Evolutionary conservation across 2,888 invertebrate species (phyloP).

Genomic region (Prenolepis imparis): DNA sequence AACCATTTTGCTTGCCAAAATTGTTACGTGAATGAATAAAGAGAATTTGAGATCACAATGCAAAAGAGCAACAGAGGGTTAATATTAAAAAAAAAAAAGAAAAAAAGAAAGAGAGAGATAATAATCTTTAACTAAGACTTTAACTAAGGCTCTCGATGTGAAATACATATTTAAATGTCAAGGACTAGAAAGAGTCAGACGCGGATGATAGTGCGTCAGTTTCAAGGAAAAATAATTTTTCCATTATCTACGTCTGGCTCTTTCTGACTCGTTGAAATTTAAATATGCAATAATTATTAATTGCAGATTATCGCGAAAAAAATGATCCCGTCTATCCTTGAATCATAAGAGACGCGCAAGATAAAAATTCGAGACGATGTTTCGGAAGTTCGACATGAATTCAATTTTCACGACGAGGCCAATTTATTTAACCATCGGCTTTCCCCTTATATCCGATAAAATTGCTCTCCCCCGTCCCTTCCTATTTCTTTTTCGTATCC

Average conservation of each 20-base stretch:
- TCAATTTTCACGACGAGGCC: constrained; percentile 46
- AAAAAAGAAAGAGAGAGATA: too few relatives aligned
- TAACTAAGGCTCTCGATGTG: too few relatives aligned
- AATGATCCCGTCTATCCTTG: neutral
- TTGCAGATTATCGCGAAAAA: neutral
- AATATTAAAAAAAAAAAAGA: neutral
- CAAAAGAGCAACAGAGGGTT: neutral
- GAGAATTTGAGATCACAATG: neutral
- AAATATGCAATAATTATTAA: neutral
- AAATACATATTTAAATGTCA: too few relatives aligned
- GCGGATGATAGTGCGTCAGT: too few relatives aligned
- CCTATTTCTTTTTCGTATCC: neutral
- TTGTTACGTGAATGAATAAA: neutral
- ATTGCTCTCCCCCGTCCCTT: neutral
- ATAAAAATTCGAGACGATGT: constrained; percentile 34
- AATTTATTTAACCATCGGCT: constrained; percentile 45
- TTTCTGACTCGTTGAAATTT: too few relatives aligned
- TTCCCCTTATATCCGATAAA: neutral
- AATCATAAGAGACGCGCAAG: neutral
- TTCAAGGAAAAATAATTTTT: too few relatives aligned
- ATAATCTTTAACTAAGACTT: too few relatives aligned
- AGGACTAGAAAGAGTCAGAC: too few relatives aligned
- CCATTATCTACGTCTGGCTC: too few relatives aligned
- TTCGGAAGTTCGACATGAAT: constrained; percentile 40
- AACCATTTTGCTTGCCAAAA: neutral